These are phyloP conservation scores for Epirrita christyi DNA, from an alignment of 2,888 invertebrate genomes.

Conservation along the genomic window DNA sequence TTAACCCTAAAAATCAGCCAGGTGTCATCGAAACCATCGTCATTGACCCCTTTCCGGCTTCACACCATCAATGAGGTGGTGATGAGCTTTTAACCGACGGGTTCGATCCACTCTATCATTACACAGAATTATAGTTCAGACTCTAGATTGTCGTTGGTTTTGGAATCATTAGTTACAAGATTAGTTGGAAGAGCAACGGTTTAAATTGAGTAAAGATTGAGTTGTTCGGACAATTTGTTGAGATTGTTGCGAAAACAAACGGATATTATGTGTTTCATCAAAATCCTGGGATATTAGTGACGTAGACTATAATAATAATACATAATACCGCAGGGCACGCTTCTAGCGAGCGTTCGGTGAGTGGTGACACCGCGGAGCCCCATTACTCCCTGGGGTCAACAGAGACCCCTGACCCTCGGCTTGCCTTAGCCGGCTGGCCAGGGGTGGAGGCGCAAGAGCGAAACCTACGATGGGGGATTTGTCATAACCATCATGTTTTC, in stretches of 20 bases:
- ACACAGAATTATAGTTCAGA: constrained; percentile 23
- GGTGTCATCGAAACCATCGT: constrained; percentile 53
- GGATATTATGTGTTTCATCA: not conserved
- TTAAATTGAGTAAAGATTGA: constrained; percentile 3
- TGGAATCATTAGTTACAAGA: constrained; percentile 19
- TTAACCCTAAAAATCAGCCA: constrained; percentile 47
- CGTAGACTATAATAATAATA: no score
- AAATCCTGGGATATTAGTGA: no score
- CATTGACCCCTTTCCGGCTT: constrained; percentile 61
- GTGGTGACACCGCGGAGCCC: no score
- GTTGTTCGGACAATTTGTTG: constrained; percentile 1
- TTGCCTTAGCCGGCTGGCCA: no score
- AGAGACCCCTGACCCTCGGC: no score
- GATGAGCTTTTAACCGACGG: constrained; percentile 57
- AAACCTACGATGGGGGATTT: no score
- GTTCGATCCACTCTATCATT: constrained; percentile 26
- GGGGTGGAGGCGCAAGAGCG: no score
- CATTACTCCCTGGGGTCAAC: no score
- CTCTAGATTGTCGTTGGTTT: constrained; percentile 25
- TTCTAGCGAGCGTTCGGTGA: no score
- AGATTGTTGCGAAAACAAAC: not conserved
- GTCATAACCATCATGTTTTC: no score
- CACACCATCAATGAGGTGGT: constrained; percentile 50
- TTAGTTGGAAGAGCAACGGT: not conserved
- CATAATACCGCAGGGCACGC: no score